These are phyloP conservation scores for Conchocele bisecta DNA, from an alignment of 2,888 invertebrate genomes.

Conservation along the genomic window DNA sequence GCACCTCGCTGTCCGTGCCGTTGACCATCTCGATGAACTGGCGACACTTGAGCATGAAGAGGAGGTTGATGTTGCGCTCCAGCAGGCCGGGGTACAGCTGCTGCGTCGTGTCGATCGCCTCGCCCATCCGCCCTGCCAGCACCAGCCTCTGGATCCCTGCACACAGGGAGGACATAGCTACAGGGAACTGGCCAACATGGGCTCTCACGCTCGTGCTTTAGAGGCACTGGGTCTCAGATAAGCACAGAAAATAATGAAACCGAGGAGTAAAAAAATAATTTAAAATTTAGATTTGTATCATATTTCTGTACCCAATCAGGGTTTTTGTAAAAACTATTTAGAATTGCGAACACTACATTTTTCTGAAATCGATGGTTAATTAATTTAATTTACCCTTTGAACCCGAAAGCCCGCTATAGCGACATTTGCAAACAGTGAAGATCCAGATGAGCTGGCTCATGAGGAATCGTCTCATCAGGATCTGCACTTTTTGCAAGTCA, in stretches of 20 bases:
- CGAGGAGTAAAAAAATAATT: neutral
- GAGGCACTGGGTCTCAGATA: neutral
- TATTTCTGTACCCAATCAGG: neutral
- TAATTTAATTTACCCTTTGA: too few species aligned
- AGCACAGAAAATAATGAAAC: neutral
- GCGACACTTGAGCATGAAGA: constrained; percentile 97
- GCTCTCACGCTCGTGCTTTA: neutral
- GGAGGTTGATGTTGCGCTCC: constrained; percentile 93
- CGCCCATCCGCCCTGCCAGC: constrained; percentile 95
- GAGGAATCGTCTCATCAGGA: too few species aligned
- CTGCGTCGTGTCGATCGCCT: constrained; percentile 95
- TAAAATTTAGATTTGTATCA: neutral
- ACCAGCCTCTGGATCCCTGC: constrained; percentile 96
- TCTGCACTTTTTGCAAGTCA: too few species aligned
- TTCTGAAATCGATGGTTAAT: too few species aligned
- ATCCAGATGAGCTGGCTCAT: too few species aligned
- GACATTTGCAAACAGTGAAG: too few species aligned
- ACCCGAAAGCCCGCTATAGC: too few species aligned
- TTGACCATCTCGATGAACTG: constrained; percentile 99
- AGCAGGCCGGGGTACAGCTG: constrained; percentile 96
- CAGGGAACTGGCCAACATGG: neutral
- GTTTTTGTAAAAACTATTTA: neutral
- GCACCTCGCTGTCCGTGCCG: constrained; percentile 83
- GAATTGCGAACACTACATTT: too few species aligned
- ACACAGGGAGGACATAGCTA: constrained; percentile 17